Conservation (phyloP, 2,888 invertebrate species). For the Molorchus minor region DNA sequence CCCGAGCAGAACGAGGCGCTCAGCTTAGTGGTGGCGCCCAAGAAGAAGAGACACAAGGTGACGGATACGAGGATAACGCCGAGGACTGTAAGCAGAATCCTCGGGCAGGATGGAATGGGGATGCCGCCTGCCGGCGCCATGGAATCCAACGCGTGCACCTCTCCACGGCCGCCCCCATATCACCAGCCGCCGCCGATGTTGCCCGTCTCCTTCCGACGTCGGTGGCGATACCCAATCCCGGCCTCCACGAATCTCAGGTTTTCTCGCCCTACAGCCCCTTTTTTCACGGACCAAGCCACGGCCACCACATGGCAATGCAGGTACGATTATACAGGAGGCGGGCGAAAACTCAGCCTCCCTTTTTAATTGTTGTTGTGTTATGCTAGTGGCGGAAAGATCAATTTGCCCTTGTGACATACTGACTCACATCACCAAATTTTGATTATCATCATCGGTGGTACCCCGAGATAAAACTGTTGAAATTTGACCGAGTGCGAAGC, state of each 20-base stretch:
- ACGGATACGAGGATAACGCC: constrained; percentile 94
- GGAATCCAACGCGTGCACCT: constrained; percentile 74
- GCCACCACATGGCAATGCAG: constrained; percentile 64
- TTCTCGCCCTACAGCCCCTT: constrained; percentile 92
- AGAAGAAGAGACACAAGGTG: constrained; percentile 97
- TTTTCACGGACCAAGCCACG: constrained; percentile 71
- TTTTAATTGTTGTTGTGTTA: no score
- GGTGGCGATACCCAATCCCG: constrained; percentile 96
- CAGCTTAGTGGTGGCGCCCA: constrained; percentile 92
- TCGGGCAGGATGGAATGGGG: constrained; percentile 81
- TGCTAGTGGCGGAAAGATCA: no score
- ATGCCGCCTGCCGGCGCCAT: constrained; percentile 65
- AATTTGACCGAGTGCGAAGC: no score
- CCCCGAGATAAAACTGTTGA: no score
- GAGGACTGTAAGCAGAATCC: constrained; percentile 85
- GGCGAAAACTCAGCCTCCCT: background rate
- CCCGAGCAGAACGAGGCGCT: constrained; percentile 94
- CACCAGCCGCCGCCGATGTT: constrained; percentile 83
- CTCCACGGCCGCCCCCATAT: constrained; percentile 69
- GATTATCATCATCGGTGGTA: no score
- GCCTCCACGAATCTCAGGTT: constrained; percentile 92
- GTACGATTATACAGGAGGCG: constrained; percentile 45
- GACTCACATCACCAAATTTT: no score
- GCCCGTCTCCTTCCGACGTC: constrained; percentile 92
- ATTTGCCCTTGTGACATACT: no score